Percentiles rank a stretch among this genome's conserved stretches.
Evolutionary conservation across 1,140 invertebrate species (phyloP).

Genomic region (Macrobrachium nipponense): DNA sequence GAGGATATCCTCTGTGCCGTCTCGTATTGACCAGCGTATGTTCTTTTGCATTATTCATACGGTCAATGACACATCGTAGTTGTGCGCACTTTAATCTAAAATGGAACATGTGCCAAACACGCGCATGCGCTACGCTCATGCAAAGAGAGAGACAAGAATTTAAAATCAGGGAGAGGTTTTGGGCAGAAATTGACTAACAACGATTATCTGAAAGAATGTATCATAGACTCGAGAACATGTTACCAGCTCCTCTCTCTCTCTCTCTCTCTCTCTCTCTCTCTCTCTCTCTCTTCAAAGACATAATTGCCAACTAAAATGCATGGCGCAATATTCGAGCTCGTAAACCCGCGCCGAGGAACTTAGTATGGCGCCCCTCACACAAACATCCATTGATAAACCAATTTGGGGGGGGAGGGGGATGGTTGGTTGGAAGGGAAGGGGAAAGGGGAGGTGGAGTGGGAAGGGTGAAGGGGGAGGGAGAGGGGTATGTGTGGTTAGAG

Average conservation of each 20-base stretch:
- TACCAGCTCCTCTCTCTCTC: conserved; percentile 6
- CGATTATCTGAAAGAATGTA: neutral
- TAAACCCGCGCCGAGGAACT: no score
- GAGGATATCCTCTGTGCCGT: no score
- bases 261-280: conserved; percentile 18
- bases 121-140: neutral
- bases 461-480: neutral
- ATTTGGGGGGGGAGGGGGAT: neutral
- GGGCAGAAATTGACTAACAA: neutral
- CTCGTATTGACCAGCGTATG: no score
- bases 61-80: no score
- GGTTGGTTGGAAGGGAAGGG: neutral
- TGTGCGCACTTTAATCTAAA: no score
- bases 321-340: no score
- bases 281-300: neutral
- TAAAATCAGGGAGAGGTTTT: neutral
- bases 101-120: no score
- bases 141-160: neutral
- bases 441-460: neutral
- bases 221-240: neutral
- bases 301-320: neutral
- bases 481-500: neutral
- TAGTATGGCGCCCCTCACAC: no score
- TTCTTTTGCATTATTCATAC: no score
- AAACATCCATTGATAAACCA: no score